Percentiles rank a stretch among this genome's conserved stretches.
Conservation (phyloP, 2,888 invertebrate species). For the Scelioninae gen. 1 region DNA sequence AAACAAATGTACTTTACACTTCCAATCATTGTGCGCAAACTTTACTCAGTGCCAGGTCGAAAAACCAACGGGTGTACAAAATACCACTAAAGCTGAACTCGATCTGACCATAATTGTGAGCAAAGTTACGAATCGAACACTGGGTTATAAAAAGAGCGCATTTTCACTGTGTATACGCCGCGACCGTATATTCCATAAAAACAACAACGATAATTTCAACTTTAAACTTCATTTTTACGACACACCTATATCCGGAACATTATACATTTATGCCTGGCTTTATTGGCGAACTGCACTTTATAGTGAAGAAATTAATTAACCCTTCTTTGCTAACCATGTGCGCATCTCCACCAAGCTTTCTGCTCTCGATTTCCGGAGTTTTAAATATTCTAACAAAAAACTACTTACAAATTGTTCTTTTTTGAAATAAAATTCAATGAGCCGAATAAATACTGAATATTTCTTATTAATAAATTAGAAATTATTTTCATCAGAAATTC, state of each 20-base stretch:
- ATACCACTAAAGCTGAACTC: no score
- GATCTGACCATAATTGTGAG: no score
- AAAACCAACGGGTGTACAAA: no score
- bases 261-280: conserved; percentile 44
- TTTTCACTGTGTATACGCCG: conserved; percentile 11
- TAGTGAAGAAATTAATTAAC: conserved; percentile 47
- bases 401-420: no score
- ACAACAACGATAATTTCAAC: conserved; percentile 37
- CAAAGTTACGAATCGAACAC: conserved; percentile 21
- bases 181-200: conserved; percentile 22
- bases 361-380: conserved; percentile 7
- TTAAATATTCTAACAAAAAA: conserved; percentile 4
- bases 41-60: no score
- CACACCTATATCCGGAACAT: conserved; percentile 35
- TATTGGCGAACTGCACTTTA: conserved; percentile 43
- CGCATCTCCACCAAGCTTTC: not conserved
- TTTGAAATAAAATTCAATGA: conserved; percentile 27
- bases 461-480: no score
- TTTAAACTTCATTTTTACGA: conserved; percentile 28
- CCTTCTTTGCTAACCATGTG: not conserved
- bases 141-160: not conserved
- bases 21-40: no score
- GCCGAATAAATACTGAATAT: conserved; percentile 5
- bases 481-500: no score
- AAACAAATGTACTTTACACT: no score